Conservation (phyloP, 2,113 vertebrate genomes). For the Peromyscus polionotus region DNA sequence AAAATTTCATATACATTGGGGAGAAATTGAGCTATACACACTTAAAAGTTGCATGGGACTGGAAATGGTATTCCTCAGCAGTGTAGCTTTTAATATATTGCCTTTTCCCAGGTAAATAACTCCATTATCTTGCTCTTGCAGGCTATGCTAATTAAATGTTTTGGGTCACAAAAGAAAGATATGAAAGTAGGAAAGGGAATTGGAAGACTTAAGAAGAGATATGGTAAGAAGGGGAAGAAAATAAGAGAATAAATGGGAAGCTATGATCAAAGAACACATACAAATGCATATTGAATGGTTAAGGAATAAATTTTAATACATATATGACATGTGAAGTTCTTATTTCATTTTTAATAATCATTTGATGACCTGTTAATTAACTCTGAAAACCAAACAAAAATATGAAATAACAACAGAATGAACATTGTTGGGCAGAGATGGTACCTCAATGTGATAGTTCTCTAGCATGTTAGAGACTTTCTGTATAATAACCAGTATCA, state of each 20-base stretch:
- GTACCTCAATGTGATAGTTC: background rate
- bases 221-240: background rate
- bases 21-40: background rate
- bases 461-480: background rate
- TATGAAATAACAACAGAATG: background rate
- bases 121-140: background rate
- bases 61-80: background rate
- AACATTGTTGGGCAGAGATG: background rate
- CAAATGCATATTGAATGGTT: background rate
- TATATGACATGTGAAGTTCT: background rate
- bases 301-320: background rate
- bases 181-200: background rate
- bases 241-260: background rate
- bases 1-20: background rate
- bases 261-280: background rate
- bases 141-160: background rate
- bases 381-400: background rate
- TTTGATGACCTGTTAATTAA: background rate
- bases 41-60: background rate
- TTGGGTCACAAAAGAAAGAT: background rate
- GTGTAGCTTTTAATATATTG: background rate
- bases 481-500: background rate
- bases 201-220: background rate
- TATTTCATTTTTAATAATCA: background rate
- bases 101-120: background rate